Evolutionary conservation across 2,797 vertebrate genomes (phyloP), one percentile per base, ranked within the genome.

Genomic region (Anolis apletophallus): DNA sequence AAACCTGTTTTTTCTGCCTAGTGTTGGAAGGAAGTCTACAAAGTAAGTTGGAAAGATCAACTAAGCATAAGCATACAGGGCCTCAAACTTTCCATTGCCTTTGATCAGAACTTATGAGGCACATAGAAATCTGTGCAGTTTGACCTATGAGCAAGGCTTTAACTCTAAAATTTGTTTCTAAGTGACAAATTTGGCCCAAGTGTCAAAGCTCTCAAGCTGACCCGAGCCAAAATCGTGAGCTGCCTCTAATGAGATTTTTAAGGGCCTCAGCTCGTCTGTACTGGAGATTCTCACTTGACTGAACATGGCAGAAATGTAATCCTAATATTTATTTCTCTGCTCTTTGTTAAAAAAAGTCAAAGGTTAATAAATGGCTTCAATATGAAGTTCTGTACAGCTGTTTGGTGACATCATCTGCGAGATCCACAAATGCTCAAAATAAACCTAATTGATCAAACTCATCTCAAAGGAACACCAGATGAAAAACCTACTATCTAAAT

Each of bases 401-500:
- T 85, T 81, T 83, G 55, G 55, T 76, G 78, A 73, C 74, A 71
- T 76, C 84, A 23, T 86, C 73, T 50, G 73, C 23, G 5, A 26
- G 0, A 32, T 19, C 57, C n/a, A 55, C 83, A 84, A 88, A 85
- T 36, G 83, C 74, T 81, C 0, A 50, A 85, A 87, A 91, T 64
- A 59, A 64, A 46, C 0, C 0, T 32, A 76, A 79, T 61, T 74
- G 71, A 91, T 90, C 86, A 85, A 72, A 84, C 83, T 34, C 29
- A 80, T 74, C 59, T 36, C 14, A 17, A 36, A 64, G n/a, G 81
- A 71, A 85, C 79, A 85, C 84, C 85, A 54, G 57, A n/a, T 84
- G 61, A 80, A 76, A 83, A 87, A 71, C 64, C 64, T 59, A 82
- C 68, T 67, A 73, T 46, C 57, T 82, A 87, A 91, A 90, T 91